Evolutionary conservation across 1,140 invertebrate genomes (phyloP).

Genomic region (Drosophila murphyi): DNA sequence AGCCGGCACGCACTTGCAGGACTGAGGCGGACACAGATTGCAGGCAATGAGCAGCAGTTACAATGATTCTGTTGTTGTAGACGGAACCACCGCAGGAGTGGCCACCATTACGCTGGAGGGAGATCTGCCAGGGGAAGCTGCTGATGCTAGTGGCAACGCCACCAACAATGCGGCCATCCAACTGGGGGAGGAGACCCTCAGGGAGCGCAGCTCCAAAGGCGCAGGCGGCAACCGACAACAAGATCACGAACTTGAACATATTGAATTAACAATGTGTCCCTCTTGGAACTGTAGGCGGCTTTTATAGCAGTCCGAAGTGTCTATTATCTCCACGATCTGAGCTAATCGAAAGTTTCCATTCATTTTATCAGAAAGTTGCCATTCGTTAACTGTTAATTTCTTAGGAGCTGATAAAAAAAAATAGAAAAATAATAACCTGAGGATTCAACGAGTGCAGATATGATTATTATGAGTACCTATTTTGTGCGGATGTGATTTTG

Average conservation of each 20-base stretch:
- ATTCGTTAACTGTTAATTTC: too few species aligned
- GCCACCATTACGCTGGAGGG: slow-evolving; percentile 84
- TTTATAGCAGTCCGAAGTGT: slow-evolving; percentile 1
- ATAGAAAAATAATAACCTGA: too few species aligned
- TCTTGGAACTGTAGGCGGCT: not conserved
- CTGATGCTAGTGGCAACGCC: slow-evolving; percentile 85
- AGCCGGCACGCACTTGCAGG: slow-evolving; percentile 67
- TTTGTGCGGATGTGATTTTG: too few species aligned
- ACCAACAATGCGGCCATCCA: slow-evolving; percentile 85
- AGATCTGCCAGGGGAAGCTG: slow-evolving; percentile 86
- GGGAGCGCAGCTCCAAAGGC: slow-evolving; percentile 63
- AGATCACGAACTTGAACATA: slow-evolving; percentile 75
- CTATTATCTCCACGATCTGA: not conserved
- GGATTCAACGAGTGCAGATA: too few species aligned
- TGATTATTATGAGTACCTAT: too few species aligned
- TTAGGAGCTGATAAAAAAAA: too few species aligned
- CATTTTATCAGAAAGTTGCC: too few species aligned
- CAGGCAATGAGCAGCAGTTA: slow-evolving; percentile 87
- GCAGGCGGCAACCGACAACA: slow-evolving; percentile 69
- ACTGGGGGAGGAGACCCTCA: slow-evolving; percentile 69
- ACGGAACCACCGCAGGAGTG: slow-evolving; percentile 87
- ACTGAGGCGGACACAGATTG: slow-evolving; percentile 62
- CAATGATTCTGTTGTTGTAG: slow-evolving; percentile 84
- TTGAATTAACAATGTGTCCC: not conserved
- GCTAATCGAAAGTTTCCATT: too few species aligned